A percentile compares a stretch with the other conserved stretches of the same genome.
Conservation (phyloP, 1,140 invertebrate species). For the Akabosia matsudoensis region DNA sequence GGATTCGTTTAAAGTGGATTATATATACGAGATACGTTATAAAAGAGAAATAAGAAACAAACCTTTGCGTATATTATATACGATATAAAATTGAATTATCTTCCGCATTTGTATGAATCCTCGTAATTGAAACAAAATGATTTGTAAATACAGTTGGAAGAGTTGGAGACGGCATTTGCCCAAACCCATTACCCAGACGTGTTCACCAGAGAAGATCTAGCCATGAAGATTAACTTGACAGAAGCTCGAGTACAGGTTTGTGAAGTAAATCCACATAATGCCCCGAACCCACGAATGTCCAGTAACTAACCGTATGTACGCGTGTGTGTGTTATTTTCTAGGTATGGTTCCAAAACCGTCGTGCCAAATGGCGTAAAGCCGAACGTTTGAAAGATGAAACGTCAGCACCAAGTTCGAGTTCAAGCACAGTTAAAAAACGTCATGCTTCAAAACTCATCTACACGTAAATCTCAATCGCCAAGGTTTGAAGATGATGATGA, state of each 20-base stretch:
- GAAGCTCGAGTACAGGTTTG: constrained; percentile 94
- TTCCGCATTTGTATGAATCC: constrained; percentile 39
- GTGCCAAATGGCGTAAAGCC: constrained; percentile 90
- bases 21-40: neutral
- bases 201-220: constrained; percentile 93
- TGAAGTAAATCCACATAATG: constrained; percentile 28
- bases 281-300: neutral
- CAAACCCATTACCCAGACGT: constrained; percentile 98
- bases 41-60: constrained; percentile 24
- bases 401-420: constrained; percentile 53
- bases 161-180: constrained; percentile 93
- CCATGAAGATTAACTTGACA: constrained; percentile 97
- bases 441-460: neutral
- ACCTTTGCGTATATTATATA: neutral
- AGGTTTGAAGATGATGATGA: too few species aligned
- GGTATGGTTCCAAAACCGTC: constrained; percentile 61
- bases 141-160: constrained; percentile 69
- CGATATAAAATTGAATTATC: neutral
- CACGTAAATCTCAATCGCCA: too few species aligned
- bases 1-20: neutral
- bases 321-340: neutral
- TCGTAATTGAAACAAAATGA: neutral
- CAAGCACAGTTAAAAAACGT: neutral
- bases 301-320: neutral
- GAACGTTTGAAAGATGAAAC: constrained; percentile 80